Evolutionary conservation across 2,113 vertebrate genomes (phyloP), one percentile per base, ranked within the genome.

Genomic region (Anser cygnoides): DNA sequence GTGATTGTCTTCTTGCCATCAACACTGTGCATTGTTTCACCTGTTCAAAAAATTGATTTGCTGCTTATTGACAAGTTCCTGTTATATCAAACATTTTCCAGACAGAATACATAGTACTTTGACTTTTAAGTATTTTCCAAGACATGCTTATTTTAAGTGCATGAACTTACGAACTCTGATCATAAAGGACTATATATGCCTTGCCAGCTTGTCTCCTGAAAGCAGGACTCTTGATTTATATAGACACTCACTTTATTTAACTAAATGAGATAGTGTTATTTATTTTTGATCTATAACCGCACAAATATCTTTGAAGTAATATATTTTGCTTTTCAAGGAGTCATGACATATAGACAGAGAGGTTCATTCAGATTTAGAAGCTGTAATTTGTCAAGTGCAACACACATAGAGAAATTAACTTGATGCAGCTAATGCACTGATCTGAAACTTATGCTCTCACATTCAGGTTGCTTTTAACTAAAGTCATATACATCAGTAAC

Each of bases 241-340:
- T 4, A 84, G 84, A 91, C 85, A 88, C 35, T 71, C 63, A 91
- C 62, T 96, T 97, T 92, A 88, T 95, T 97, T 96, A 95, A 90
- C 75, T 93, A 95, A 96, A 97, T 87, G 81, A 89, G 82, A 87
- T 73, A 91, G 71, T 49, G 63, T 84, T 97, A 83, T 93, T 97
- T 97, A 86, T 93, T 97, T 97, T 95, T 95, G 62, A 93, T 96
- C 88, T 95, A 96, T 92, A 91, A 92, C 79, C 67, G 55, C 74
- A 91, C 41, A 93, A 82, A 95, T 93, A 73, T 90, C 80, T 95
- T 95, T 95, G 63, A 89, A 96, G 90, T 46, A 78, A 87, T 96
- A 94, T 75, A 93, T 96, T 92, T 96, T 96, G 65, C 58, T 96
- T 97, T 92, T 93, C 74, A 88, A 90, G 73, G 76, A 94, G 73